Percentiles rank a stretch among this genome's conserved stretches.
Evolutionary conservation across 1,140 invertebrate genomes (phyloP).

Genomic region (Philopotamus ludificatus): DNA sequence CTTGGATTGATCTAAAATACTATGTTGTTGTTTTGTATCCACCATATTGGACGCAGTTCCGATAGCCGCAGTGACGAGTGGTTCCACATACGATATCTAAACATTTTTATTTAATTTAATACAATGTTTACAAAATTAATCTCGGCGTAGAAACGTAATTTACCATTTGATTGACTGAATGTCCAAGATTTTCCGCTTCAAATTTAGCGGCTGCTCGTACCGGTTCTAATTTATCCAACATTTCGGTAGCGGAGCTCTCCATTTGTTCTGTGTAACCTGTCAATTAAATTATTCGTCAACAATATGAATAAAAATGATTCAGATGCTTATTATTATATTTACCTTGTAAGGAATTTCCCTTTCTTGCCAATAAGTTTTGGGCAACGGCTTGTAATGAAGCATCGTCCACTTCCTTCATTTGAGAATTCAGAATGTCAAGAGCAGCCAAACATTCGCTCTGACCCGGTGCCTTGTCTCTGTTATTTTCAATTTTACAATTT

Average conservation of each 20-base stretch:
- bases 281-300: too few relatives aligned
- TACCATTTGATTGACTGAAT: constrained; percentile 79
- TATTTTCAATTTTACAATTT: constrained; percentile 14
- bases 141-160: constrained; percentile 43
- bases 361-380: constrained; percentile 71
- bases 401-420: constrained; percentile 82
- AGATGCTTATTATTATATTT: too few relatives aligned
- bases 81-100: constrained; percentile 69
- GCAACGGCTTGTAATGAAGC: constrained; percentile 84
- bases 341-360: constrained; percentile 77
- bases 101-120: background rate
- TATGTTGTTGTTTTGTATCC: constrained; percentile 86
- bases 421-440: constrained; percentile 73
- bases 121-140: background rate
- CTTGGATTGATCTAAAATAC: constrained; percentile 88
- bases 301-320: too few relatives aligned
- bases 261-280: constrained; percentile 75
- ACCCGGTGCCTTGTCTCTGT: constrained; percentile 90
- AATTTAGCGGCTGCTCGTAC: constrained; percentile 79
- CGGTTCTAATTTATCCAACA: constrained; percentile 78
- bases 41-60: constrained; percentile 88
- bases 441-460: constrained; percentile 90
- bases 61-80: constrained; percentile 77
- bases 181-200: constrained; percentile 92
- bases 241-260: constrained; percentile 70